Conservation (phyloP, 2,113 vertebrate genomes). For the Aegotheles bennettii region DNA sequence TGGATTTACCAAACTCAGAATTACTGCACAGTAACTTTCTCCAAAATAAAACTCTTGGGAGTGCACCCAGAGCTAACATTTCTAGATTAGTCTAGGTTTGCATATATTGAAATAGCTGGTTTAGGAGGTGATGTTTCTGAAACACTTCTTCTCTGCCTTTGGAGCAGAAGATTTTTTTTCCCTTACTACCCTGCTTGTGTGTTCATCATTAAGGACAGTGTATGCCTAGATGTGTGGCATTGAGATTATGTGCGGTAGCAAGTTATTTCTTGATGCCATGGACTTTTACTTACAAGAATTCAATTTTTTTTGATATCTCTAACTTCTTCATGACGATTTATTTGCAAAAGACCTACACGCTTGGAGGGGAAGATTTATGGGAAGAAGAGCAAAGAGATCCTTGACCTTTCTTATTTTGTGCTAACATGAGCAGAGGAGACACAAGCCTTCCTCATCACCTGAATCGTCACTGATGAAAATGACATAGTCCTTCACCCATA, state of each 20-base stretch:
- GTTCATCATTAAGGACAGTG: background rate
- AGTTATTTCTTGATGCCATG: background rate
- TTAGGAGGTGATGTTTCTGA: background rate
- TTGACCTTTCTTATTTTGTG: rapidly evolving
- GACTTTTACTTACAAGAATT: background rate
- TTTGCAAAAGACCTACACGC: background rate
- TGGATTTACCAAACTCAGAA: background rate
- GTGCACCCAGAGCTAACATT: background rate
- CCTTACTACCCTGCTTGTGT: background rate
- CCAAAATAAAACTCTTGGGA: background rate
- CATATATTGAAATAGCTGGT: background rate
- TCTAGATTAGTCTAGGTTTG: background rate
- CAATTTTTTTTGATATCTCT: background rate
- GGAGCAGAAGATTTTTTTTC: background rate
- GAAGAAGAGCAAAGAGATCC: background rate
- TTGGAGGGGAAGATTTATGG: background rate
- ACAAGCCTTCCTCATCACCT: background rate
- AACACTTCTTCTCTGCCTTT: background rate
- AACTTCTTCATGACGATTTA: background rate
- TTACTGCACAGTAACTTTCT: background rate
- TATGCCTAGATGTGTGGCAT: background rate
- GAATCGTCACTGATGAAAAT: background rate
- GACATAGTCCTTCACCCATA: background rate
- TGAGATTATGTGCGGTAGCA: background rate
- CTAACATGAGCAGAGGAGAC: background rate